Percentiles rank a stretch among this genome's conserved stretches.
phyloP scores from a whole-genome alignment of 2,888 invertebrate genomes.

The Lordiphosa andalusiaca region DNA sequence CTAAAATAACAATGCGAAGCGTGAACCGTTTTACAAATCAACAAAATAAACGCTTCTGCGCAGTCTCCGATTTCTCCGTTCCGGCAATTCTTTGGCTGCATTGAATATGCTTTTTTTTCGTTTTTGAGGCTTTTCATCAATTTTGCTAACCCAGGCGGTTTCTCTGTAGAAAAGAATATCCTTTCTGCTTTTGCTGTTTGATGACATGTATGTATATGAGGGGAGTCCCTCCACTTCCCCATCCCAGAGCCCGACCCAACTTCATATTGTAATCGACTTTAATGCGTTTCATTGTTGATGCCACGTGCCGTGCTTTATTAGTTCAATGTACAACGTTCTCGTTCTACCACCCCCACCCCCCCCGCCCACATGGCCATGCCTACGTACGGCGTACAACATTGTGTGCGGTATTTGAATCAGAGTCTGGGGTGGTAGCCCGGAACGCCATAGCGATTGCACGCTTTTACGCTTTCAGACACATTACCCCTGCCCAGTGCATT shows the following conservation, averaged over 20 bases:
- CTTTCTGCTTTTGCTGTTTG: slow-evolving; percentile 37
- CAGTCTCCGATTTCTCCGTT: slow-evolving; percentile 16
- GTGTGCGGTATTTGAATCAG: slow-evolving; percentile 11
- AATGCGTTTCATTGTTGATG: slow-evolving; percentile 81
- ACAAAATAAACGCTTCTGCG: slow-evolving; percentile 18
- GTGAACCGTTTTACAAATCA: slow-evolving; percentile 28
- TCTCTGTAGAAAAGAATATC: slow-evolving; percentile 30
- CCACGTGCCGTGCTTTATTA: slow-evolving; percentile 81
- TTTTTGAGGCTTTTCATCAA: not conserved
- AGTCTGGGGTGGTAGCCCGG: slow-evolving; percentile 30
- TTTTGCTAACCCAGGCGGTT: slow-evolving; percentile 33
- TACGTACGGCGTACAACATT: slow-evolving; percentile 19
- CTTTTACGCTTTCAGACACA: slow-evolving; percentile 79
- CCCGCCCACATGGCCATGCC: slow-evolving; percentile 2
- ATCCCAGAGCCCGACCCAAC: slow-evolving; percentile 22
- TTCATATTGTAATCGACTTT: slow-evolving; percentile 80
- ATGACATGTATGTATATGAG: slow-evolving; percentile 46
- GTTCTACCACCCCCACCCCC: too few relatives aligned
- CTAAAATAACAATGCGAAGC: slow-evolving; percentile 27
- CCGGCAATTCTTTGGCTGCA: not conserved
- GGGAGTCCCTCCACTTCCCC: slow-evolving; percentile 1
- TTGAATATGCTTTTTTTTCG: too few relatives aligned
- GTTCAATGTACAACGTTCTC: slow-evolving; percentile 76
- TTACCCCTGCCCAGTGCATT: slow-evolving; percentile 64
- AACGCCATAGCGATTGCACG: slow-evolving; percentile 72